Evolutionary conservation across 30 jellyfish, hydroid and myxozoan species (phyloP), one percentile per base, ranked within the genome.

Genomic region (Aurelia sp.): DNA sequence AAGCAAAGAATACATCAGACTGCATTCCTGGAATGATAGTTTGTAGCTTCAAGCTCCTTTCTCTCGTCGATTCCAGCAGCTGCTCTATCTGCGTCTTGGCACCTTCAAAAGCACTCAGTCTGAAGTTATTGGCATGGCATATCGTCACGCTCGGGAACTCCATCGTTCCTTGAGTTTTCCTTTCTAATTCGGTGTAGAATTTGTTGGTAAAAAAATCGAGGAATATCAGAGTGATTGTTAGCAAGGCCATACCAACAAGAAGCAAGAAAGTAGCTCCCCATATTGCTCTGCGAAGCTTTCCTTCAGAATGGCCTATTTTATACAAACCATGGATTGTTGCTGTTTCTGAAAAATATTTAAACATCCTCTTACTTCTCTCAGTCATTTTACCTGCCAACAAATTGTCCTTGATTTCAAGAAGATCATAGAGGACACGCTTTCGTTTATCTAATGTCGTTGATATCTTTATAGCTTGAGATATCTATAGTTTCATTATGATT

Each of bases 291-390:
- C 75, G 75, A 65, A 21, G 18, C 75, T 6, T 6, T 19, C 51
- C 44, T 18, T 21, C 4, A 19, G 75, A 65, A 65, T 65, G 44
- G 4, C 51, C 75, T 18, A 65, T 4, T 19, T 23, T 19, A 30
- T 65, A 31, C 30, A 65, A 21, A 6, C 75, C 75, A 65, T 65
- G 75, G 19, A 65, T 31, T 65, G 75, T 65, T 15, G 75, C 47
- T 13, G 30, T 16, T 65, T 65, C 75, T 65, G 75, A 65, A 65
- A 65, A 65, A 11, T 6, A 6, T 58, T 58, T 58, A 20, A 58
- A 11, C 27, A 6, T 4, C 30, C 8, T 58, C 21, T 1, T 3
- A 16, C 4, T 20, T 58, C 4, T 58, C 4, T 58, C 67, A 4
- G 67, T 20, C 67, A 58, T 58, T 4, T 58, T 58, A 0, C 4